Base-by-base conservation (phyloP, 2,888 invertebrate genomes). In the Sinopyrophorus schimmeli region DNA sequence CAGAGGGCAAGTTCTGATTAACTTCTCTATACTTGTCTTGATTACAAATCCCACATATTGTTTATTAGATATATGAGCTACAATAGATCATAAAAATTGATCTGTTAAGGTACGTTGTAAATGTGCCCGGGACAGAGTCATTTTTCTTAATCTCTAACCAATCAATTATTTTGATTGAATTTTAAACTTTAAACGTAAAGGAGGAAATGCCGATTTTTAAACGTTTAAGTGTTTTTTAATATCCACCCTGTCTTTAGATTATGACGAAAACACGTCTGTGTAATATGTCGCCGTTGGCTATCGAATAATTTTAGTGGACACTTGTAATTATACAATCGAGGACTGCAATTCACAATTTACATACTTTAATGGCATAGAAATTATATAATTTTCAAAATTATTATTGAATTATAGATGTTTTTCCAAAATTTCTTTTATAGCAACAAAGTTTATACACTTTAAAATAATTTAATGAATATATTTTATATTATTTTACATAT, bases 261-360 rank as follows among this genome's bases (percentile, higher is more conserved):
- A 18, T 53, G 32, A 23, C 37, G 50, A 52, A 55, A 58, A 53
- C 54, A 49, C 47, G 47, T 32, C 46, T 44, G 5, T 35, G 42
- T 47, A 49, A 46, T 48, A 51, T 53, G 51, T 48, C 52, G 42
- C 51, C 47, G 54, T 54, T 58, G 52, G 53, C 41, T 41, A 37
- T 37, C 17, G 46, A 39, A 51, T 52, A 47, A 51, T 55, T 49
- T 40, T 37, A 20, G 24, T 23, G 34, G 43, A 47, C 30, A 49
- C 38, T 52, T 49, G 49, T 61, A 61, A 61, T 61, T 61, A 61
- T 55, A 46, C 49, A 54, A 58, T 52, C 47, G 54, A 53, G 47
- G 55, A 53, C 54, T 58, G 53, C 57, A 60, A 57, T 56, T 55
- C 54, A 54, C 54, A 55, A 61, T 61, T 61, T 61, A 58, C 61